These are phyloP conservation scores for Dichetophora obliterata DNA, from an alignment of 2,888 invertebrate genomes.

Conservation along the genomic window DNA sequence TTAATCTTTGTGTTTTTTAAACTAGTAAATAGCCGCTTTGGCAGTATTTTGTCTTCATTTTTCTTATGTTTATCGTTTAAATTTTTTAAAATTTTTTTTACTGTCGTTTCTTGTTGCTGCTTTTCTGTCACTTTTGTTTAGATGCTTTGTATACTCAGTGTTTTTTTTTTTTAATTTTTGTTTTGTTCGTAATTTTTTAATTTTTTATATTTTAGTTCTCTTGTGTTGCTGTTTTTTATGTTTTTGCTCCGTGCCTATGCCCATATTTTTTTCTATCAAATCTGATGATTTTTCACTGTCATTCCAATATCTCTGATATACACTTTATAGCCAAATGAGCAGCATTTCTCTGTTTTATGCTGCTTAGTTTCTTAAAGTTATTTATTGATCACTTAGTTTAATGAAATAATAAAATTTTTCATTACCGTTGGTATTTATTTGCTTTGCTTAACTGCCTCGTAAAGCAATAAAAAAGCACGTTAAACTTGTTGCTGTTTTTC, in stretches of 20 bases:
- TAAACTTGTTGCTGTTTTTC: slow-evolving; percentile 26
- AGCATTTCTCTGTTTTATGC: not conserved
- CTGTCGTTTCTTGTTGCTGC: slow-evolving; percentile 9
- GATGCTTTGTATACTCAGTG: not conserved
- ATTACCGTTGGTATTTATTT: no score
- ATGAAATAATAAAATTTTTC: no score
- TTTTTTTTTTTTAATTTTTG: not conserved
- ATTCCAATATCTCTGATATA: no score
- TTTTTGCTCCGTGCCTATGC: not conserved
- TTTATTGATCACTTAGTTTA: no score
- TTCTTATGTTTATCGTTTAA: not conserved
- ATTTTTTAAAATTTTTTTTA: not conserved
- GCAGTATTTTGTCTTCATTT: no score
- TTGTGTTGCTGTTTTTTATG: not conserved
- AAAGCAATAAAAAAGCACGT: no score
- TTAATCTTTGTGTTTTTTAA: no score
- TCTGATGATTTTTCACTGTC: no score
- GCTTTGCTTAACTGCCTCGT: no score
- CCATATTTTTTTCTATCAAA: no score
- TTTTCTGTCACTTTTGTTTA: not conserved
- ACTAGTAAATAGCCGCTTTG: no score
- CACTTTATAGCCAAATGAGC: no score
- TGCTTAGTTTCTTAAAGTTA: not conserved
- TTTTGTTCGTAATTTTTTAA: not conserved
- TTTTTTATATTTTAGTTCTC: not conserved